Evolutionary conservation across 2,797 vertebrate genomes (phyloP).

Genomic region (Pseudocheirus occidentalis): DNA sequence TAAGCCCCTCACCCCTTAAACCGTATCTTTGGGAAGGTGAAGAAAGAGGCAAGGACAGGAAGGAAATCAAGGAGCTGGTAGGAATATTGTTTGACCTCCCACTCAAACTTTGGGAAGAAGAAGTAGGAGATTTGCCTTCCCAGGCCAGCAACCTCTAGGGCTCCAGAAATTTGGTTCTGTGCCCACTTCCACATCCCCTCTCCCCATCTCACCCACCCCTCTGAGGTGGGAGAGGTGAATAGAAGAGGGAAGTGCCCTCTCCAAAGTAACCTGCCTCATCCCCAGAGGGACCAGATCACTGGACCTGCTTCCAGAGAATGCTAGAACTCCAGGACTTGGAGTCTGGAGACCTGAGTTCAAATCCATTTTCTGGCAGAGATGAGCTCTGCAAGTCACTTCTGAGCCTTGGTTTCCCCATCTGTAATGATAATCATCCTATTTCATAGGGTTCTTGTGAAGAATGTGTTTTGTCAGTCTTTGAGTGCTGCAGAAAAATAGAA

Average conservation of each 20-base stretch:
- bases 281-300: not conserved
- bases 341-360: not conserved
- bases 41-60: not conserved
- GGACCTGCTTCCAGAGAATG: not conserved
- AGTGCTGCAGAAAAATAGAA: not conserved
- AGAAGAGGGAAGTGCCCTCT: not conserved
- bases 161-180: not conserved
- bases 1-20: not conserved
- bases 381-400: not conserved
- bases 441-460: not conserved
- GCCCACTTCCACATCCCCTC: not conserved
- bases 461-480: not conserved
- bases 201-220: not conserved
- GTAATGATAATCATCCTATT: not conserved
- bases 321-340: not conserved
- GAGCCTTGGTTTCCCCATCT: not conserved
- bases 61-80: not conserved
- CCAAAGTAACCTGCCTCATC: not conserved
- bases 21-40: not conserved
- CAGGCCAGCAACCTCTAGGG: not conserved
- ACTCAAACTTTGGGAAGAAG: not conserved
- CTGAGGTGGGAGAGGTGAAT: not conserved
- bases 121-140: not conserved
- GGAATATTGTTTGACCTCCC: not conserved
- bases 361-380: not conserved